These are phyloP conservation scores for Podabrus alpinus DNA, from an alignment of 2,888 invertebrate species.

Conservation along the genomic window DNA sequence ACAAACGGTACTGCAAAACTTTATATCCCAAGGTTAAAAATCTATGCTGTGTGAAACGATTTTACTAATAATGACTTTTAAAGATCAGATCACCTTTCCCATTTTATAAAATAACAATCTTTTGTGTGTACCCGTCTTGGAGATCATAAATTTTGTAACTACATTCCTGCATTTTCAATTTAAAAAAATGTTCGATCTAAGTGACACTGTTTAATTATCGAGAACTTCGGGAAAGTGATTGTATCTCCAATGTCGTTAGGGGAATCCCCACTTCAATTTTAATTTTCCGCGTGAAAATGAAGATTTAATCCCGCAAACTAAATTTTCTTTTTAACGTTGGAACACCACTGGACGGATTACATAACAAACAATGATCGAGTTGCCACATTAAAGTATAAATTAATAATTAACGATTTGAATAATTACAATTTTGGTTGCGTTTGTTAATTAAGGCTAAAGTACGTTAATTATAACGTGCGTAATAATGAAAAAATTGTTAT, in stretches of 20 bases:
- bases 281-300: background rate
- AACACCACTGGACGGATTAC: background rate
- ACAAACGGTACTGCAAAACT: slow-evolving; percentile 14
- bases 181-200: background rate
- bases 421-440: background rate
- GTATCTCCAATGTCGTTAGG: background rate
- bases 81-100: slow-evolving; percentile 1
- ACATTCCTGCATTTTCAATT: background rate
- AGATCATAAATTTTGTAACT: background rate
- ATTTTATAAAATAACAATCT: slow-evolving; percentile 2
- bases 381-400: background rate
- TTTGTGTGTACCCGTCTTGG: background rate
- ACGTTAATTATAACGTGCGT: background rate
- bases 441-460: background rate
- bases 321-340: background rate
- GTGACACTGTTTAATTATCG: background rate
- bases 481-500: background rate
- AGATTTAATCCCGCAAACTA: background rate
- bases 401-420: background rate
- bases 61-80: slow-evolving; percentile 4
- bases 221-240: background rate
- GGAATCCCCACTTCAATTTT: background rate
- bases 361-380: background rate
- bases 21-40: slow-evolving; percentile 18
- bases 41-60: slow-evolving; percentile 16